Evolutionary conservation across 92 coral and sea anemone species (phyloP).

Genomic region (Zoanthus solanderi): DNA sequence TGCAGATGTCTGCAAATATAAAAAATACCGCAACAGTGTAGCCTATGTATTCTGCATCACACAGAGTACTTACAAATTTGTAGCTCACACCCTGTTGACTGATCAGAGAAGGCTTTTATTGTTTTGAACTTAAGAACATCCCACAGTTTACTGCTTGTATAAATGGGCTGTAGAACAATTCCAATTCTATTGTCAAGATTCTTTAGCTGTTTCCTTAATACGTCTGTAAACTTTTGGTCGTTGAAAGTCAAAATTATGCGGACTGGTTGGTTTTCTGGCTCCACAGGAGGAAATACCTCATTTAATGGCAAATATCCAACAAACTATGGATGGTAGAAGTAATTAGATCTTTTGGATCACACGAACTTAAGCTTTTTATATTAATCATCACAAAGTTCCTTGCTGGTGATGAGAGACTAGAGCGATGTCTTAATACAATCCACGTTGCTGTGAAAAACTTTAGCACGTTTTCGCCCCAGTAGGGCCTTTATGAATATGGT

Average conservation of each 20-base stretch:
- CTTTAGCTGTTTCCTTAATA: conserved; percentile 27
- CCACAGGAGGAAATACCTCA: not conserved
- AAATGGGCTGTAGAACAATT: conserved; percentile 44
- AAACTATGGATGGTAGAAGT: not conserved
- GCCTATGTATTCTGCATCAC: too few species aligned
- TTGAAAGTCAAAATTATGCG: conserved; percentile 27
- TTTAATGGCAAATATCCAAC: not conserved
- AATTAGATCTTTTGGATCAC: not conserved
- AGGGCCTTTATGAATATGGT: too few species aligned
- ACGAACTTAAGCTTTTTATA: conserved; percentile 1
- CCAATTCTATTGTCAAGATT: conserved; percentile 35
- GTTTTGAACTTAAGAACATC: conserved; percentile 38
- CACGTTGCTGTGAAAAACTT: too few species aligned
- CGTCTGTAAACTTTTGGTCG: conserved; percentile 41
- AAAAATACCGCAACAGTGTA: too few species aligned
- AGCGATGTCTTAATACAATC: too few species aligned
- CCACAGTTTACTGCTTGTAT: conserved; percentile 37
- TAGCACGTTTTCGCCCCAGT: too few species aligned
- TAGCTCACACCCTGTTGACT: too few species aligned
- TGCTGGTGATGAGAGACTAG: not conserved
- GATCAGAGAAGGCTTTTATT: conserved; percentile 44
- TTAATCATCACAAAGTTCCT: conserved; percentile 5
- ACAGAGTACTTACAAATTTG: too few species aligned
- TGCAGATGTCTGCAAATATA: not conserved
- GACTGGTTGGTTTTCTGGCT: conserved; percentile 9